phyloP scores from a whole-genome alignment of 92 coral and sea anemone species.

The Porites evermanni region DNA sequence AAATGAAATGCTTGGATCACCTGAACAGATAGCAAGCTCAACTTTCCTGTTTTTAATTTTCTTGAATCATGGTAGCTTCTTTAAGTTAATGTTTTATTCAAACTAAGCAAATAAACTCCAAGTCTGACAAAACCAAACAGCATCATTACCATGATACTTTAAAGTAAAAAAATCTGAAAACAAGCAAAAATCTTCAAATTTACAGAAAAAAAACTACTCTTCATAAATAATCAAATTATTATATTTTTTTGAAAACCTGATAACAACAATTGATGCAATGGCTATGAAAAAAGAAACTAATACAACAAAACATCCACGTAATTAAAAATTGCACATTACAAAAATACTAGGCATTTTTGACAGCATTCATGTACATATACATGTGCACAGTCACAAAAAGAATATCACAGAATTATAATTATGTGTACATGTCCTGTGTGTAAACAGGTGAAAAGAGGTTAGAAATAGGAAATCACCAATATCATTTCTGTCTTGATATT shows the following conservation, averaged over 20 bases:
- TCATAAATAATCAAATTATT: conserved; percentile 37
- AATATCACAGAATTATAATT: not conserved
- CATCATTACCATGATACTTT: not conserved
- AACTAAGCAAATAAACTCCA: not conserved
- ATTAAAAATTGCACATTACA: not conserved
- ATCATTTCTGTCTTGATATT: no score
- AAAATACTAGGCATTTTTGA: not conserved
- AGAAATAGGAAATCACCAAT: no score
- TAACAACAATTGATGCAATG: not conserved
- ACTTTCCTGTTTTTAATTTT: not conserved
- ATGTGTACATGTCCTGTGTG: not conserved
- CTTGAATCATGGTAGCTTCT: not conserved
- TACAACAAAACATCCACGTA: not conserved
- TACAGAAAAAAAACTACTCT: not conserved
- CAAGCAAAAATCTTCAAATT: not conserved
- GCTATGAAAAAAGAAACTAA: not conserved
- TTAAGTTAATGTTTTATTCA: not conserved
- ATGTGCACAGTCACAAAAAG: not conserved
- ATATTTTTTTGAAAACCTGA: not conserved
- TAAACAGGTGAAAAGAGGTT: no score
- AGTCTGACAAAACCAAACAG: not conserved
- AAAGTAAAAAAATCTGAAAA: not conserved
- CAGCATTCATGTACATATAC: not conserved
- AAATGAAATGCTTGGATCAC: conserved; percentile 8
- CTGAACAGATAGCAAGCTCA: conserved; percentile 6